Evolutionary conservation across 2,888 invertebrate species (phyloP).

Genomic region (Rotaria magnacalcarata): DNA sequence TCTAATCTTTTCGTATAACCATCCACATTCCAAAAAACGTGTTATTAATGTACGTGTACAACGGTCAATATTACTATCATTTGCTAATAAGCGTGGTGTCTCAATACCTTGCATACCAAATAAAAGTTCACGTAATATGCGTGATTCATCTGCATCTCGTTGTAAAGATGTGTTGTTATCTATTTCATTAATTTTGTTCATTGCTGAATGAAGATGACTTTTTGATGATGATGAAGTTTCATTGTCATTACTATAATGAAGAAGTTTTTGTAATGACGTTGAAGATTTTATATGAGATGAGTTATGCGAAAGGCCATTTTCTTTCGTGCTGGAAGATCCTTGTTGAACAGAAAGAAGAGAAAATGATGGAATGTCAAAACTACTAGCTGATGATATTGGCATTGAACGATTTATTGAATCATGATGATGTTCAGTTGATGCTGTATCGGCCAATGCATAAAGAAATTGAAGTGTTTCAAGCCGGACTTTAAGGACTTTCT

Average conservation of each 20-base stretch:
- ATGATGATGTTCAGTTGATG: not conserved
- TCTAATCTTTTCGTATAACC: slow-evolving; percentile 74
- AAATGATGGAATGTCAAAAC: slow-evolving; percentile 17
- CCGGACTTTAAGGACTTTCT: not conserved
- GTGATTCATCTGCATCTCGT: slow-evolving; percentile 49
- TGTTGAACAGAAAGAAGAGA: not conserved
- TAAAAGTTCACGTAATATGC: slow-evolving; percentile 68
- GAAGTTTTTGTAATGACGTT: slow-evolving; percentile 36
- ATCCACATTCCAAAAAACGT: slow-evolving; percentile 78
- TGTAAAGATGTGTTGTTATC: not conserved
- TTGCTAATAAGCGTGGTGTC: slow-evolving; percentile 59
- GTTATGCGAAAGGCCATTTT: not conserved
- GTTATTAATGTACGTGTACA: slow-evolving; percentile 68
- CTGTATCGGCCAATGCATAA: slow-evolving; percentile 15
- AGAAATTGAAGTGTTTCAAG: slow-evolving; percentile 34
- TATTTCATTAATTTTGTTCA: not conserved
- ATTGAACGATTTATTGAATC: not conserved
- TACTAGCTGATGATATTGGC: not conserved
- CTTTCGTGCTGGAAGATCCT: not conserved
- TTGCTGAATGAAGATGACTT: not conserved
- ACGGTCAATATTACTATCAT: slow-evolving; percentile 58
- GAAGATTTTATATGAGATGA: not conserved
- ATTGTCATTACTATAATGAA: not conserved
- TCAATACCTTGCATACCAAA: slow-evolving; percentile 83
- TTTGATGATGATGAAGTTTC: not conserved